Base-by-base conservation (phyloP, 2,113 vertebrate species). In the Eptatretus burgeri region DNA sequence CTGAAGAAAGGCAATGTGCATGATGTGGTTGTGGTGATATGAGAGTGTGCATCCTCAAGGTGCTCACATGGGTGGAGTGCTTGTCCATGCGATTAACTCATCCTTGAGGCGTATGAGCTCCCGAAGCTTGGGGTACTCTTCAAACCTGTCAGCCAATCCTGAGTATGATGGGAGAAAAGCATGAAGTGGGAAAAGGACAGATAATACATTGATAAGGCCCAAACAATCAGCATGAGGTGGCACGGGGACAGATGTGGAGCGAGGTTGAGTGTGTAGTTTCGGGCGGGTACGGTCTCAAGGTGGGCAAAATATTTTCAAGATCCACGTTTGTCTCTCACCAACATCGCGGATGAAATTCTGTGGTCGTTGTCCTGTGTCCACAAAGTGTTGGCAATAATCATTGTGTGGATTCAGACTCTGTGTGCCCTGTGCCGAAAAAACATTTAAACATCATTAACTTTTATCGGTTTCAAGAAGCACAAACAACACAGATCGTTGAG, bases 321-420 rank as follows among this genome's bases (percentile, higher is more conserved):
- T 3, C 7, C 3, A 3, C 27, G 27, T 41, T 60, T 60, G 53
- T 19, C 19, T 75, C 86, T 71, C 77, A 95, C 91, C 89, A 64
- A 94, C 91, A 56, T 98, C 89, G 74, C 89, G 75, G 72, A 98
- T 98, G 76, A 95, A 98, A 74, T 98, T 98, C 71, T 98, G 91
- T 10, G 91, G 91, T 65, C 91, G 77, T 66, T 98, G 86, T 41
- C 89, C 89, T 2, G 89, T 98, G 71, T 98, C 89, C 66, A 98
- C 91, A 71, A 98, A 98, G 68, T 98, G 91, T n/a, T 98, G 91
- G 72, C 91, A 98, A 69, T 98, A 98, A 70, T 98, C 91, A 1
- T 95, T 98, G 76, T 98, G 89, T 50, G 88, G 89, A 72, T 95
- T 98, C 69, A 98, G 76, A 71, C 87, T 95, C 71, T 98, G 87